These are phyloP conservation scores for Patella vulgata DNA, from an alignment of 1,140 invertebrate genomes.

Conservation along the genomic window DNA sequence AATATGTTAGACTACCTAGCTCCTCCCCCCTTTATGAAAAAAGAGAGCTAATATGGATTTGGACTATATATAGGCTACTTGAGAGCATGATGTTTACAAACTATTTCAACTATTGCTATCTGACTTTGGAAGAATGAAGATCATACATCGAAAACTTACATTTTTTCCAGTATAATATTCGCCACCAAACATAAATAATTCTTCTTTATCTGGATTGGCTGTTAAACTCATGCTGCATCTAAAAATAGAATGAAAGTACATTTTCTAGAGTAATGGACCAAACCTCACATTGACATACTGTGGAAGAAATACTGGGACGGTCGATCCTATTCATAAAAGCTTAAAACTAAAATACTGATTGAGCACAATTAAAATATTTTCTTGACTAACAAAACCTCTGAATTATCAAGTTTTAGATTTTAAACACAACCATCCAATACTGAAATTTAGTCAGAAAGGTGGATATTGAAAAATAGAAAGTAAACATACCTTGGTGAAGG, in stretches of 20 bases:
- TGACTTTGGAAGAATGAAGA: too few relatives aligned
- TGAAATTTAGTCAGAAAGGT: background rate
- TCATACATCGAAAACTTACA: conserved; percentile 73
- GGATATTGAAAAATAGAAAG: background rate
- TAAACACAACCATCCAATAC: background rate
- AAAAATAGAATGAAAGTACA: conserved; percentile 49
- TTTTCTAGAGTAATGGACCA: background rate
- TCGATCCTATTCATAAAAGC: background rate
- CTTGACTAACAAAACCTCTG: background rate
- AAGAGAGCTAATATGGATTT: too few relatives aligned
- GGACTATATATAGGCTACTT: too few relatives aligned
- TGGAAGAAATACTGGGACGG: too few relatives aligned
- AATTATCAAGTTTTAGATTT: background rate
- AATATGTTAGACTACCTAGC: too few relatives aligned
- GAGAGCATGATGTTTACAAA: too few relatives aligned
- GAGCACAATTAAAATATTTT: background rate
- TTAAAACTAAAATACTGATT: background rate
- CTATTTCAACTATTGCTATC: too few relatives aligned
- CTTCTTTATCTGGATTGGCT: conserved; percentile 87
- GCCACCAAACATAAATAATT: conserved; percentile 90
- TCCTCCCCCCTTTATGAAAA: too few relatives aligned
- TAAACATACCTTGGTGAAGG: conserved; percentile 70
- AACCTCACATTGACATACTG: background rate
- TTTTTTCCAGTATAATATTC: conserved; percentile 92
- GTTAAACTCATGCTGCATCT: conserved; percentile 84